Evolutionary conservation across 2,113 vertebrate genomes (phyloP), one percentile per base, ranked within the genome.

Genomic region (Zonotrichia leucophrys): DNA sequence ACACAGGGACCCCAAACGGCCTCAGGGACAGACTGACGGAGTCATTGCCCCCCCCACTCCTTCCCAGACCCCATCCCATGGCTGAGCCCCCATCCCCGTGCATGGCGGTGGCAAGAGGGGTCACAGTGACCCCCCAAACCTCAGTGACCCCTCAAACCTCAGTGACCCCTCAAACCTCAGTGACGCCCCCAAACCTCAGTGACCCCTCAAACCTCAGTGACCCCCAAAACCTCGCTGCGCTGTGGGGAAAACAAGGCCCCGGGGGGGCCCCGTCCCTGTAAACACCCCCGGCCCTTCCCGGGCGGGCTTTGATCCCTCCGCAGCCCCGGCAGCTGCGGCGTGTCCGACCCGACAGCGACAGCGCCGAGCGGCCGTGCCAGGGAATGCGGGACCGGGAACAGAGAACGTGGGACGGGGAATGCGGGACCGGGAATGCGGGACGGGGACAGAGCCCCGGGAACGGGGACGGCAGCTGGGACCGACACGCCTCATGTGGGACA

Each of bases 61-160:
- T 15, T 5, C 17, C 76, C 15, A 56, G 28, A 24, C 3, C 28
- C 8, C 3, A 5, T 3, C 33, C 35, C 6, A 20, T 0, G 0
- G 41, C 62, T 20, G 42, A 83, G 42, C 52, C 66, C 59, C 33
- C 47, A 11, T 7, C 18, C 41, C 5, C 0, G 5, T 6, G 5
- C 9, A 5, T 1, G 28, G 33, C 35, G 22, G 9, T 23, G 55
- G 60, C 33, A 42, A 41, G 2, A 14, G 31, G 28, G 53, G n/a
- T 66, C 2, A 2, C 28, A 15, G 15, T 9, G 53, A 46, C 52
- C 17, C 10, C 16, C 10, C 79, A 53, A n/a, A 50, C 15, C n/a
- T n/a, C 28, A 15, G 15, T 9, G 53, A 46, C 52, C 17, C 10
- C 16, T 9, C 79, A 53, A n/a, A 50, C 15, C 15, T 21, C 15